phyloP scores from a whole-genome alignment of 2,888 invertebrate species.

The Herminia tarsipennalis region DNA sequence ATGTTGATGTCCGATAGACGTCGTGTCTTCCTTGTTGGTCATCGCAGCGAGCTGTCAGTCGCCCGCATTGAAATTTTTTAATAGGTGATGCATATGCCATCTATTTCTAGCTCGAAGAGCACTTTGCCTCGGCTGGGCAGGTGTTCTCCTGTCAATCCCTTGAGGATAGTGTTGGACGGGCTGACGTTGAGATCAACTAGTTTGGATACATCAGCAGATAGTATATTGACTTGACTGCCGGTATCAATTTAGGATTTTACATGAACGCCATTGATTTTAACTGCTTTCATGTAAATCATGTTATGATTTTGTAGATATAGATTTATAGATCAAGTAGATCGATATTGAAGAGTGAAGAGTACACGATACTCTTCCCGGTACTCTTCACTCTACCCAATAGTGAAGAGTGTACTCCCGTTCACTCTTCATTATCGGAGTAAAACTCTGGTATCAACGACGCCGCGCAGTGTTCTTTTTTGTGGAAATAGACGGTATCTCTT shows the following conservation, averaged over 20 bases:
- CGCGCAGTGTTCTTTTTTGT: too few species aligned
- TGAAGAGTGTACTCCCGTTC: background rate
- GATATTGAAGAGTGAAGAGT: too few species aligned
- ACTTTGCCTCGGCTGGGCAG: slow-evolving; percentile 24
- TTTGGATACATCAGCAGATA: background rate
- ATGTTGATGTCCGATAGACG: slow-evolving; percentile 18
- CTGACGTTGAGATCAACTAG: background rate
- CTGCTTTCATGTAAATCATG: background rate
- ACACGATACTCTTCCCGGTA: background rate
- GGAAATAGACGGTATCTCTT: too few species aligned
- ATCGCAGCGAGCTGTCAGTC: slow-evolving; percentile 36
- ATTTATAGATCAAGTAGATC: background rate
- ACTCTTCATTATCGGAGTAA: background rate
- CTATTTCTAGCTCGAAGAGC: slow-evolving; percentile 27
- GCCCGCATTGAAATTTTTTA: slow-evolving; percentile 25
- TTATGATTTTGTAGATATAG: slow-evolving; percentile 1
- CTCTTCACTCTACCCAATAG: background rate
- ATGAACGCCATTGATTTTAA: background rate
- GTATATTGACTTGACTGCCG: background rate
- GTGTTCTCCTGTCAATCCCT: slow-evolving; percentile 23
- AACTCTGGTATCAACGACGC: slow-evolving; percentile 2
- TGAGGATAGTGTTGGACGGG: slow-evolving; percentile 4
- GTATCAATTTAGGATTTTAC: slow-evolving; percentile 5
- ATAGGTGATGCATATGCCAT: slow-evolving; percentile 14
- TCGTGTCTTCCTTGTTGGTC: slow-evolving; percentile 21